Conservation (phyloP, 2,888 invertebrate species). For the Empis stercorea region DNA sequence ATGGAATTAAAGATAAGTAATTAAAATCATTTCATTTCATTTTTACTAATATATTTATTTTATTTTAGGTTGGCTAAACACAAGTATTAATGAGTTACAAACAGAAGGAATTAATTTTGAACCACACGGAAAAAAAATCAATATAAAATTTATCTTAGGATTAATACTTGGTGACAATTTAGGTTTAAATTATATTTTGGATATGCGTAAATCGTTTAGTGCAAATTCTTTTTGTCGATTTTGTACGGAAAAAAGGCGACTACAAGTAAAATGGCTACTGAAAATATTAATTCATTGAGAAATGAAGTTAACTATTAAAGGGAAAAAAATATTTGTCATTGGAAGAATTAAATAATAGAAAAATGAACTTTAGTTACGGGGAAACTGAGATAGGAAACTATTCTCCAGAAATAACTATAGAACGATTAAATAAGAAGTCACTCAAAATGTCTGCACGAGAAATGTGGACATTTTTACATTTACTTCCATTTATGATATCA, state of each 20-base stretch:
- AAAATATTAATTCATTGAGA: conserved; percentile 3
- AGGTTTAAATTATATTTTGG: conserved; percentile 4
- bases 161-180: conserved; percentile 4
- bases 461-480: conserved; percentile 10
- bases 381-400: conserved; percentile 6
- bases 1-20: too few species aligned
- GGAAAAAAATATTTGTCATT: conserved; percentile 2
- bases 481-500: conserved; percentile 8
- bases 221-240: conserved; percentile 7
- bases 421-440: conserved; percentile 4
- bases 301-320: conserved; percentile 4
- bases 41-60: too few species aligned
- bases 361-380: conserved; percentile 2
- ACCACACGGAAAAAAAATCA: not conserved
- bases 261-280: not conserved
- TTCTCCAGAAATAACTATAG: conserved; percentile 1
- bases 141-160: conserved; percentile 1
- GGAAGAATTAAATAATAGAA: conserved; percentile 1
- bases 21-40: too few species aligned
- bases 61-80: too few species aligned
- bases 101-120: conserved; percentile 1
- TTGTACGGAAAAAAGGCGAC: conserved; percentile 3
- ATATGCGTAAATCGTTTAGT: conserved; percentile 4
- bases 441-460: conserved; percentile 6
- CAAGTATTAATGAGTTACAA: conserved; percentile 3